Base-by-base conservation (phyloP, 1,140 invertebrate genomes). In the Cotesia typhae region DNA sequence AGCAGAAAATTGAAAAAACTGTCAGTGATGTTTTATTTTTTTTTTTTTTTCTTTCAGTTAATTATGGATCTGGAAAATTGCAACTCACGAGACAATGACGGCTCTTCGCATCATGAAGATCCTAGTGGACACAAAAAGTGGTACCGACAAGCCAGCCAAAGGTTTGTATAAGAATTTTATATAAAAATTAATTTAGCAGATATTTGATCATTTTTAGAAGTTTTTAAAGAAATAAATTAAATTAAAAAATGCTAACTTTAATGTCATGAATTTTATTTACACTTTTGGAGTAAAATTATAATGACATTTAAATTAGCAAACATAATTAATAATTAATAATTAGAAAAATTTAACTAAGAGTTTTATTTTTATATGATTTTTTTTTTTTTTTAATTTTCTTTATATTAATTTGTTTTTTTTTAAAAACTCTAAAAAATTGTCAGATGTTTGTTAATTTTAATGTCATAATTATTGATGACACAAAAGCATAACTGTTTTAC, bases 61-160 rank as follows among this genome's bases (percentile, higher is more conserved):
- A 80, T 80, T 41, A 83, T 83, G 82, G 82, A 83, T 57, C 67
- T 81, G 70, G 82, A 83, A 35, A 81, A 79, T 68, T 80, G 78
- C 55, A 78, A 80, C 59, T 71, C 75, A 0, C 78, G 80, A 59
- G 41, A 35, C 37, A 57, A 72, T 14, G 55, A 59, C 51, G 38
- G 36, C 12, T 61, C 65, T 17, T 17, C 51, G 10, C 61, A 82
- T 12, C 78, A 82, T 10, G 79, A 78, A 47, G 82, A 83, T 75
- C 77, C 76, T 4, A 80, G 75, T 63, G 80, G 79, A 9, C 79
- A 76, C 35, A 83, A 78, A 63, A 83, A 83, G 61, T 83, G 80
- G 78, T 83, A 83, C 17, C 81, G 82, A 9, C 82, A 82, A 65
- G 82, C 80, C 36, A 82, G 78, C 66, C 82, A 83, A 76, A 82